phyloP scores from a whole-genome alignment of 2,797 vertebrate genomes.

The Pseudotriccus pelzelni region DNA sequence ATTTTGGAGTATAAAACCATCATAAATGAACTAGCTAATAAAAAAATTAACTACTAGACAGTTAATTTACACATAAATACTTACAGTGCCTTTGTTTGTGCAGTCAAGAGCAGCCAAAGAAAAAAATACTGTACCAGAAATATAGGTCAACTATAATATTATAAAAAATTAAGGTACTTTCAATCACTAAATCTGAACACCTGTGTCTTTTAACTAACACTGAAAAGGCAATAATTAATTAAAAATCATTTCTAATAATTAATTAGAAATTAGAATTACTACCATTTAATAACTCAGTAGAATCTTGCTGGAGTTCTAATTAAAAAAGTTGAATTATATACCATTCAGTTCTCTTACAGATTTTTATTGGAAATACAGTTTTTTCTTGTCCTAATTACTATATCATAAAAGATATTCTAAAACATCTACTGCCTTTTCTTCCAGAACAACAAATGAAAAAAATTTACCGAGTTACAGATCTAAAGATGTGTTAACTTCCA shows the following conservation, averaged over 20 bases:
- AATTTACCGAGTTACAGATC: background rate
- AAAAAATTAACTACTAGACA: background rate
- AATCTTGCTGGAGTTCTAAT: background rate
- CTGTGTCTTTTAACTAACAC: background rate
- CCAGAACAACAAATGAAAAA: background rate
- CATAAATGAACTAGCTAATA: background rate
- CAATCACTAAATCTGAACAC: background rate
- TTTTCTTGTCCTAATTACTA: background rate
- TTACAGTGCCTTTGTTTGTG: background rate
- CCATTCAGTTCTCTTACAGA: background rate
- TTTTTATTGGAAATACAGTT: background rate
- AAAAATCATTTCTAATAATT: background rate
- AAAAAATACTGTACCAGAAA: background rate
- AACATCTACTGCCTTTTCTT: background rate
- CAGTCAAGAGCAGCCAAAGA: background rate
- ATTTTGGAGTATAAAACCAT: background rate
- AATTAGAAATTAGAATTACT: background rate
- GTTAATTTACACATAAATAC: background rate
- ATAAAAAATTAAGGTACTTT: background rate
- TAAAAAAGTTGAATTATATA: background rate
- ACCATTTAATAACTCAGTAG: background rate
- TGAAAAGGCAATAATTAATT: background rate
- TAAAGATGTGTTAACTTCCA: background rate
- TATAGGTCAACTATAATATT: background rate
- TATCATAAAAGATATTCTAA: background rate